Evolutionary conservation across 2,797 vertebrate species (phyloP).

Genomic region (Pseudochromis fuscus): DNA sequence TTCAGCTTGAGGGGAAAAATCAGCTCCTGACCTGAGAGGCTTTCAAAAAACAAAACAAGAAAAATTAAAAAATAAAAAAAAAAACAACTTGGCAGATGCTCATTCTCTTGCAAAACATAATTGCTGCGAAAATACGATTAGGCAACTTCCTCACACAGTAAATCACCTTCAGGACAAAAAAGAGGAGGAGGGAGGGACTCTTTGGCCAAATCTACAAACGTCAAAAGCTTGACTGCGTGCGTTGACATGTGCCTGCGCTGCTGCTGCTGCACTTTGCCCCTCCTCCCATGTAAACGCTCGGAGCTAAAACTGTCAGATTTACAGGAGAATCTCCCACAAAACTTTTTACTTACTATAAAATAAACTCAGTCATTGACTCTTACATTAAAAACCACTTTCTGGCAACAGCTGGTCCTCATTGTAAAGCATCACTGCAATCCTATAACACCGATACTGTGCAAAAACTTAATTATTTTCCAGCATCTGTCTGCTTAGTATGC

Average conservation of each 20-base stretch:
- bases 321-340: neutral
- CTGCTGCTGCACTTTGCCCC: neutral
- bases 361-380: neutral
- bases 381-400: too few species aligned
- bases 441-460: too few species aligned
- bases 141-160: constrained; percentile 12
- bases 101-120: neutral
- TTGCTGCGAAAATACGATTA: neutral
- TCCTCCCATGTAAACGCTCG: neutral
- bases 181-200: constrained; percentile 4
- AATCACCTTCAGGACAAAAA: neutral
- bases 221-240: constrained; percentile 46
- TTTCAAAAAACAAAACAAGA: neutral
- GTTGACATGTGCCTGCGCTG: constrained; percentile 49
- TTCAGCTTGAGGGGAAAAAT: neutral
- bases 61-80: too few species aligned
- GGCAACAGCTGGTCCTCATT: too few species aligned
- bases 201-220: constrained; percentile 7
- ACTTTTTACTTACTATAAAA: too few species aligned
- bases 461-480: neutral
- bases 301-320: constrained; percentile 29
- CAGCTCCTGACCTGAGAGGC: neutral
- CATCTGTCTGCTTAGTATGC: neutral
- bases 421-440: too few species aligned
- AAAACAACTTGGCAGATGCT: too few species aligned